A percentile compares a stretch with the other conserved stretches of the same genome.
Evolutionary conservation across 2,888 invertebrate species (phyloP).

Genomic region (Drosophila recens): DNA sequence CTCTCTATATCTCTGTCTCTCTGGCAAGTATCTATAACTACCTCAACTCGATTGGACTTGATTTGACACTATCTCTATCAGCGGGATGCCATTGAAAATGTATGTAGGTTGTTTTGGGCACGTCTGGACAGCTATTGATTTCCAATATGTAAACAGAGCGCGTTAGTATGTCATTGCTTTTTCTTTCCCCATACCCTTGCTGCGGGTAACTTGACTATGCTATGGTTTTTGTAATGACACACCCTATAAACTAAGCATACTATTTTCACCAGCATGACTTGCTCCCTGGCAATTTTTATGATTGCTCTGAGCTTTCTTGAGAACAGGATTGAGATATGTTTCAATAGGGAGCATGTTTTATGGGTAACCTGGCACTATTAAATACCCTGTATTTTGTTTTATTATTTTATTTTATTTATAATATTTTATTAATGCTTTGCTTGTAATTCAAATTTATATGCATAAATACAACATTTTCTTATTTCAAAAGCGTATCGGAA

Average conservation of each 20-base stretch:
- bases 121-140: constrained; percentile 47
- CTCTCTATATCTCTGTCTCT: not conserved
- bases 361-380: not conserved
- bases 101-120: constrained; percentile 42
- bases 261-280: not conserved
- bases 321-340: too few relatives aligned
- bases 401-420: too few relatives aligned
- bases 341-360: too few relatives aligned
- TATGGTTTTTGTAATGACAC: not conserved
- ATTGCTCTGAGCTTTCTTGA: too few relatives aligned
- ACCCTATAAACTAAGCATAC: not conserved
- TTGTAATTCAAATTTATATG: too few relatives aligned
- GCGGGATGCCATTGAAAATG: constrained; percentile 18
- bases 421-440: too few relatives aligned
- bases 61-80: constrained; percentile 27
- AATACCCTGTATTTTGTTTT: not conserved
- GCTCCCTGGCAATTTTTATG: too few relatives aligned
- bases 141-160: constrained; percentile 33
- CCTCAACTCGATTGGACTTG: constrained; percentile 14
- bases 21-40: constrained; percentile 22
- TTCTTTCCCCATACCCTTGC: constrained; percentile 1
- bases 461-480: not conserved
- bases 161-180: constrained; percentile 15
- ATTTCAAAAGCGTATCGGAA: constrained; percentile 18
- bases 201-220: not conserved